Base-by-base conservation (phyloP, 1,140 invertebrate genomes). In the Orius insidiosus region DNA sequence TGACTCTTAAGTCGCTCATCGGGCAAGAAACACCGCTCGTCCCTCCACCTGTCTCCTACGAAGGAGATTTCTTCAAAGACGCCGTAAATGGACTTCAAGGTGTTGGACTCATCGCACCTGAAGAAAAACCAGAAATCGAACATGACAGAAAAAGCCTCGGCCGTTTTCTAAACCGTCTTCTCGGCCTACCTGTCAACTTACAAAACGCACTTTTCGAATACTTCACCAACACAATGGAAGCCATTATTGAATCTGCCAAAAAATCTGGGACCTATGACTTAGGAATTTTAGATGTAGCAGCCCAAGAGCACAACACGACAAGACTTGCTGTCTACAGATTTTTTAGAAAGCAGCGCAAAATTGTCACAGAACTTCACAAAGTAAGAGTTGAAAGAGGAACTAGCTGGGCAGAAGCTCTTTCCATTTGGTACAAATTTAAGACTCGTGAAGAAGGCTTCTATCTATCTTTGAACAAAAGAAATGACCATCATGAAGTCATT, bases 141-240 rank as follows among this genome's bases (percentile, higher is more conserved):
- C 95, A 95, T 66, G 93, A 98, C 56, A 92, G 90, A 59, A 88
- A 88, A 59, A 95, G 94, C 61, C 96, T 98, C 72, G 88, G 86
- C 48, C 98, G 97, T 67, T 99, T 99, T 67, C 71, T 99, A n/a
- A 99, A 99, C 61, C 70, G 95, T 52, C 92, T 98, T 54, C 69
- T 99, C 10, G 95, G 95, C 13, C 88, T 98, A 76, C 86, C 87
- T 0, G 94, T 98, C 1, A 83, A 92, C 16, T 61, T 97, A 45
- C 96, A 99, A 64, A 98, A 98, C 69, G 68, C 85, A 36, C 63
- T 99, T 2, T 99, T 99, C 63, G 83, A 89, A 55, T 99, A 97
- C 63, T 99, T 99, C 60, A 94, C 86, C 0, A 88, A 95, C 59
- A 95, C 92, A 1, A 67, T 98, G 31, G 74, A 78, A 13, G 82